Base-by-base conservation (phyloP, 2,797 vertebrate species). In the Lophotriccus pileatus region DNA sequence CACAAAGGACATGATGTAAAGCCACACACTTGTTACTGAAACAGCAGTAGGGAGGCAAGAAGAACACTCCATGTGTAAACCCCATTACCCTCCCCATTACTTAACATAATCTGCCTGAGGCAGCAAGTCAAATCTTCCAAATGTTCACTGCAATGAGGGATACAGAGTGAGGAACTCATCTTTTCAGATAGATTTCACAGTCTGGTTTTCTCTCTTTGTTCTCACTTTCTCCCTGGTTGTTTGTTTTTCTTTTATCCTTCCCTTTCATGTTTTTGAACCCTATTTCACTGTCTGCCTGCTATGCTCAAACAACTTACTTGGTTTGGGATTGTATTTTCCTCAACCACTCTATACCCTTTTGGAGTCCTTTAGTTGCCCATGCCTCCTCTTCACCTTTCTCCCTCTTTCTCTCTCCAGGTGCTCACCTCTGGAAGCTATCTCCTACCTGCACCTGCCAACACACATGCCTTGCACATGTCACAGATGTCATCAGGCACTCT, bases 11-110 rank as follows among this genome's bases (percentile, higher is more conserved):
- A 28, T 34, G 12, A 41, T 34, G 23, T 50, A 73, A 84, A 91
- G 82, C 41, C 50, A 87, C 64, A 87, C 46, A 64, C n/a, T 76
- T 89, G 69, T 46, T 80, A 64, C 74, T 55, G 41, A 52, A 87
- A 59, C 37, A 89, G 68, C 59, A 64, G 59, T 41, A 68, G 41
- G 53, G 82, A 91, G 59, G 83, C 87, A 95, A 89, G 84, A 80
- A 97, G 94, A 86, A 75, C 90, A 89, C 68, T 89, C 81, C 46
- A n/a, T 36, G 43, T 94, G 77, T 93, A 93, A 86, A 94, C 64
- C 50, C 85, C 68, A 74, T 87, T 77, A 70, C 84, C 83, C 47
- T 92, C 52, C 52, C 83, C 70, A 80, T 89, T 93, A 86, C 64
- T 93, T 89, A 91, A 68, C 81, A 94, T 93, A 84, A 86, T 89